phyloP scores from a whole-genome alignment of 2,113 vertebrate species.

The Paratilapia polleni region DNA sequence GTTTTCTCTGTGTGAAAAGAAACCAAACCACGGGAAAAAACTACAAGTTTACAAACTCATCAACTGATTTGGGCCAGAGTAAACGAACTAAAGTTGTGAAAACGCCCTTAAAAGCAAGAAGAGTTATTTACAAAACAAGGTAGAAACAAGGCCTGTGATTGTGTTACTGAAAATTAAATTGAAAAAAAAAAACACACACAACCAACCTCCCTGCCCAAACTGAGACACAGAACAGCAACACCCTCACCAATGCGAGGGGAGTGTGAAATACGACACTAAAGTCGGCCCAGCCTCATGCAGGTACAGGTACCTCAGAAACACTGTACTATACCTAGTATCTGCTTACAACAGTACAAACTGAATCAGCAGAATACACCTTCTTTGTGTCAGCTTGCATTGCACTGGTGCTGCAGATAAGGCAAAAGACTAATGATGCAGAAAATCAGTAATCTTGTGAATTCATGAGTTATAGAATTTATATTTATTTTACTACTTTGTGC shows the following conservation, averaged over 20 bases:
- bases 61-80: too few relatives aligned
- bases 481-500: not conserved
- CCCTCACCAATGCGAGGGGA: not conserved
- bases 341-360: not conserved
- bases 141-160: too few relatives aligned
- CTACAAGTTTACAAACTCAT: too few relatives aligned
- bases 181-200: not conserved
- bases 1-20: too few relatives aligned
- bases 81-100: too few relatives aligned
- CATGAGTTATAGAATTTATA: accelerated
- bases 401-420: not conserved
- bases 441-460: not conserved
- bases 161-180: not conserved
- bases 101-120: too few relatives aligned
- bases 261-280: not conserved
- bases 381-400: too few relatives aligned
- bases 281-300: accelerated
- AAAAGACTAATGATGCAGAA: not conserved
- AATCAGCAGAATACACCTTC: too few relatives aligned
- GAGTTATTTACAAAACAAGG: not conserved
- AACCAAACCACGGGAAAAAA: too few relatives aligned
- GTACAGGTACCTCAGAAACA: not conserved
- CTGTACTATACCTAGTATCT: not conserved
- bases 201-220: accelerated
- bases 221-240: not conserved